These are phyloP conservation scores for Nesogale talazaci DNA, from an alignment of 2,113 vertebrate species.

Conservation along the genomic window DNA sequence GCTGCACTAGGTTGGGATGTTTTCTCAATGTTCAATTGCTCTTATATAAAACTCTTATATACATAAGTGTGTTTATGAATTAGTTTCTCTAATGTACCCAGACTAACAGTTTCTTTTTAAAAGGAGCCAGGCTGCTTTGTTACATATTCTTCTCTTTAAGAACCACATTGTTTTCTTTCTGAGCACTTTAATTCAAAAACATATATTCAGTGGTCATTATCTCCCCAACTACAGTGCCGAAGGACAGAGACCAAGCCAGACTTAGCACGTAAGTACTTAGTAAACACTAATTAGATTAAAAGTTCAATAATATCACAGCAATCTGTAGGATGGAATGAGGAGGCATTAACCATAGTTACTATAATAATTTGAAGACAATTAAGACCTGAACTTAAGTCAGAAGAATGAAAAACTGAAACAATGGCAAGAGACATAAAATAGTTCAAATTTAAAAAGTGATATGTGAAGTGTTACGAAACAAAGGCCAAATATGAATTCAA, in stretches of 20 bases:
- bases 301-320: constrained; percentile 3
- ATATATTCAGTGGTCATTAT: background rate
- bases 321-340: background rate
- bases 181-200: constrained; percentile 19
- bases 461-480: constrained; percentile 4
- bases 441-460: constrained; percentile 16
- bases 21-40: too few species aligned
- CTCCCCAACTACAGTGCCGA: background rate
- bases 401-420: constrained; percentile 1
- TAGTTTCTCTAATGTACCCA: too few species aligned
- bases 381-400: constrained; percentile 38
- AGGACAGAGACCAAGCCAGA: constrained; percentile 1
- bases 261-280: constrained; percentile 20
- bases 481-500: constrained; percentile 1
- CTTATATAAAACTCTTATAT: too few species aligned
- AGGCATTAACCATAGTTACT: background rate
- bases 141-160: background rate
- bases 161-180: constrained; percentile 54
- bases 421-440: background rate
- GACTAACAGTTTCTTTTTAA: too few species aligned
- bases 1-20: too few species aligned
- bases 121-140: background rate
- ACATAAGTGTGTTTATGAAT: too few species aligned
- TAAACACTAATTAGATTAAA: constrained; percentile 40
- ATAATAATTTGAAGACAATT: constrained; percentile 8